Conservation (phyloP, 2,797 vertebrate genomes). For the Pristis pectinata region DNA sequence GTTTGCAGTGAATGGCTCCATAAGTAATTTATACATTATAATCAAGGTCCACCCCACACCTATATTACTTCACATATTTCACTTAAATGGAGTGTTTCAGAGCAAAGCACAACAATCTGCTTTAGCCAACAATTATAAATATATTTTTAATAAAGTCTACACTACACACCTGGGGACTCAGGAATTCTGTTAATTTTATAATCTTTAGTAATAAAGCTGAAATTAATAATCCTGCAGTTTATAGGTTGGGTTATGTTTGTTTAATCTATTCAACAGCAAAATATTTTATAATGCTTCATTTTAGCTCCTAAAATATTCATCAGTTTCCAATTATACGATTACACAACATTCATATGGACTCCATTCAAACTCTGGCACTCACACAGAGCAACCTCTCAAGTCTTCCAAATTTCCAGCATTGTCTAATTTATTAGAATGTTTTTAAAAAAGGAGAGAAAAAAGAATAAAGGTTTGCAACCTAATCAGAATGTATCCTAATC, state of each 20-base stretch:
- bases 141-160: no score
- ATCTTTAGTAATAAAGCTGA: slow-evolving; percentile 6
- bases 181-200: slow-evolving; percentile 18
- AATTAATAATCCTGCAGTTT: not conserved
- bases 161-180: not conserved
- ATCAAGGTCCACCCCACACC: not conserved
- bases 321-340: slow-evolving; percentile 19
- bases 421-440: not conserved
- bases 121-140: not conserved
- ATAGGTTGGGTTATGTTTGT: not conserved
- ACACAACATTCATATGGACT: not conserved
- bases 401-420: not conserved
- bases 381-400: not conserved
- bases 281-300: slow-evolving; percentile 20
- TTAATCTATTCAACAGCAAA: slow-evolving; percentile 14
- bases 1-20: not conserved
- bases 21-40: slow-evolving; percentile 11
- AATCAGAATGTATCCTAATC: not conserved
- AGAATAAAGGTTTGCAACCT: not conserved
- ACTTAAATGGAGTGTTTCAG: not conserved
- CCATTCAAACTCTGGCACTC: not conserved
- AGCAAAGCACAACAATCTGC: not conserved
- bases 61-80: slow-evolving; percentile 1
- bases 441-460: not conserved
- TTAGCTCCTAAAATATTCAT: slow-evolving; percentile 32